Evolutionary conservation across 2,888 invertebrate genomes (phyloP).

Genomic region (Leptura quadrifasciata): DNA sequence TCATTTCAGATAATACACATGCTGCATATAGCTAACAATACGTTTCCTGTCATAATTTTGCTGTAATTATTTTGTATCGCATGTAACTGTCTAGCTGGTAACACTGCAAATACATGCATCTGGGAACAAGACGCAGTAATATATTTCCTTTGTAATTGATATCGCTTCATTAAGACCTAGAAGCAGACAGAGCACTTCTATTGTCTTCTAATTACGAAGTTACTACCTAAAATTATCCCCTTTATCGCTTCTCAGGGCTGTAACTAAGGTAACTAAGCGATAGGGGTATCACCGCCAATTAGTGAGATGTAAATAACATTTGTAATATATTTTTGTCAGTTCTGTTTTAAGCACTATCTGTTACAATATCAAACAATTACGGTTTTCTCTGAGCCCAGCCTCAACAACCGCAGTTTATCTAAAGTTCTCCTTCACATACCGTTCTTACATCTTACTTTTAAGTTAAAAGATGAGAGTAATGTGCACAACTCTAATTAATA

Average conservation of each 20-base stretch:
- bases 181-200: constrained; percentile 26
- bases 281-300: constrained; percentile 24
- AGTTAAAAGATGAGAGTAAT: too few species aligned
- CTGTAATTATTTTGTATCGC: background rate
- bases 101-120: constrained; percentile 13
- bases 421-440: background rate
- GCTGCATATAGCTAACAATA: background rate
- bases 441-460: too few species aligned
- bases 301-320: constrained; percentile 9
- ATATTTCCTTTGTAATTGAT: constrained; percentile 48
- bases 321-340: constrained; percentile 2
- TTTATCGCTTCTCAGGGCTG: constrained; percentile 25
- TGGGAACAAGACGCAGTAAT: constrained; percentile 24
- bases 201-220: constrained; percentile 47
- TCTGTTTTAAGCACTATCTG: background rate
- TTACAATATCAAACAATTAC: background rate
- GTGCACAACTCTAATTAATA: too few species aligned
- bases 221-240: constrained; percentile 40
- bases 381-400: background rate
- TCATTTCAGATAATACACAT: too few species aligned
- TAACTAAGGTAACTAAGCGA: constrained; percentile 30
- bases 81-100: background rate
- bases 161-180: constrained; percentile 45
- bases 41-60: background rate
- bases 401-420: background rate